Base-by-base conservation (phyloP, 2,888 invertebrate genomes). In the Muschampia plurimacula region DNA sequence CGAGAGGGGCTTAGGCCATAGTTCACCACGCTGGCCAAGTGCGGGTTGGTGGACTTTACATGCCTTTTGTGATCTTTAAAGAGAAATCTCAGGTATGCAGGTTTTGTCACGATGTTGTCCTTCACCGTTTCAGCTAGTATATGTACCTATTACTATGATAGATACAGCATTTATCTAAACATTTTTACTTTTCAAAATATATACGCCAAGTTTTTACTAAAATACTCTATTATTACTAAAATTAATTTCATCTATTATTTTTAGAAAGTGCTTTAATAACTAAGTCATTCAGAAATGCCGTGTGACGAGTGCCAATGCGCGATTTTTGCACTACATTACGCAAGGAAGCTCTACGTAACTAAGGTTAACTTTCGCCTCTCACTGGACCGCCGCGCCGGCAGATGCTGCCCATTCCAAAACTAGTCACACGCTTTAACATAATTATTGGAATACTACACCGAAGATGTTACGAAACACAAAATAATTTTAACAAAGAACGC, bases 351-450 rank as follows among this genome's bases (percentile, higher is more conserved):
- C 60, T 12, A 67, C 72, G 72, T 72, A 72, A 67, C 72, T 64
- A 32, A 22, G 67, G 62, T 72, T 55, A 67, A 86, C 90, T 90
- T 89, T 91, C 89, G 81, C 89, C 87, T 86, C 86, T 89, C 84
- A 85, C 83, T 77, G 78, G 82, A 60, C 22, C 59, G 32, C 22
- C 36, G 71, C 59, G 32, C 22, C 36, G 71, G 84, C 84, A 83
- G 84, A 87, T 82, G 85, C 80, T 55, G 59, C 59, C 32, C 59
- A 10, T 32, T 76, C 81, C 77, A 69, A 79, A 78, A 78, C 81
- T 78, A 77, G 81, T 79, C 81, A 59, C 71, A 71, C 60, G 60
- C 65, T 66, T 46, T 46, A 65, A 36, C 57, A 22, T 71, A 66
- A 71, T 66, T 59, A 60, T 66, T 60, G 71, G 66, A 71, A 60